Evolutionary conservation across 2,888 invertebrate genomes (phyloP).

Genomic region (Drosophila nr. perissopoda): DNA sequence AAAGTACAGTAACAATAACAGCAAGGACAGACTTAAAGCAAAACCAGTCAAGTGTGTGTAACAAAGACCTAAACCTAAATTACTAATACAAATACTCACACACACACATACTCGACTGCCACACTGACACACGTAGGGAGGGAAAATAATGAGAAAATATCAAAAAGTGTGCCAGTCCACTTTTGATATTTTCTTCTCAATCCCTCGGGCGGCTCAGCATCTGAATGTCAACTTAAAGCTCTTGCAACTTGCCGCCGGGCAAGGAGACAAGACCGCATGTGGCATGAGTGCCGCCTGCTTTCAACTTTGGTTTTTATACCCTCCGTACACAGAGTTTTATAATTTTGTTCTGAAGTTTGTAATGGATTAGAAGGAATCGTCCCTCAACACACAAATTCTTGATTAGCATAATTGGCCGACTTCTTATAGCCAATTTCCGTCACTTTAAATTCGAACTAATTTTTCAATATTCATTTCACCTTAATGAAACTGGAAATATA

Average conservation of each 20-base stretch:
- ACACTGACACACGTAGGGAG: slow-evolving; percentile 55
- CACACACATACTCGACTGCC: slow-evolving; percentile 31
- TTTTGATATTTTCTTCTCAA: slow-evolving; percentile 52
- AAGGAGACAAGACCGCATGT: slow-evolving; percentile 30
- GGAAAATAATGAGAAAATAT: slow-evolving; percentile 76
- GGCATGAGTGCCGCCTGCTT: slow-evolving; percentile 5
- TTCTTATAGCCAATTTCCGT: neutral
- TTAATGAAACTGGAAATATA: neutral
- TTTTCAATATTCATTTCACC: neutral
- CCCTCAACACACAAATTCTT: neutral
- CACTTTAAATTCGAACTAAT: neutral
- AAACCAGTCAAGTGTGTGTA: slow-evolving; percentile 77
- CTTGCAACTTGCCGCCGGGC: slow-evolving; percentile 61
- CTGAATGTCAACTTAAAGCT: slow-evolving; percentile 77
- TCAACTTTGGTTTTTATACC: slow-evolving; percentile 27
- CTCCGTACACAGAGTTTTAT: neutral
- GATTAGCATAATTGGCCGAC: neutral
- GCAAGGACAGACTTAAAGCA: slow-evolving; percentile 58
- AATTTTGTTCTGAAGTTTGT: neutral
- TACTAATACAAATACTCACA: slow-evolving; percentile 43
- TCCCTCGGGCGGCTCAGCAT: slow-evolving; percentile 38
- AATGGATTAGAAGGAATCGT: neutral
- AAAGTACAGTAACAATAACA: slow-evolving; percentile 57
- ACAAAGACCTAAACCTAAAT: slow-evolving; percentile 77
- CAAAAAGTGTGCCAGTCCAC: slow-evolving; percentile 64